Evolutionary conservation across 2,113 vertebrate species (phyloP), one percentile per base, ranked within the genome.

Genomic region (Hippocampus barbouri): DNA sequence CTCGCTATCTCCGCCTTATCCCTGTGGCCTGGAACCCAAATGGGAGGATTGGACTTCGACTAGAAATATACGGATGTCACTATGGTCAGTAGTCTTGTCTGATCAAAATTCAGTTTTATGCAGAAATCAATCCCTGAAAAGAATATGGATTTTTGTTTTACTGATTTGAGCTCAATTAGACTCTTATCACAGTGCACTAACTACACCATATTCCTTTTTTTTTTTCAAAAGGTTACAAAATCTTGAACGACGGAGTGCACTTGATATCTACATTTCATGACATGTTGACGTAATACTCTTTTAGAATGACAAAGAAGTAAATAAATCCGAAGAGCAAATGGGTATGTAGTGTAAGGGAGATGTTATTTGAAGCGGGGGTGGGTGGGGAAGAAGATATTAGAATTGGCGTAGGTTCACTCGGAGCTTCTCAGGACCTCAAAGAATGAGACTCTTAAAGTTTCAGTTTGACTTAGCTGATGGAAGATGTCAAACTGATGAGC

Each of bases 11-110:
- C 30, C 85, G 88, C 23, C 71, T 90, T 51, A 77, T 87, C 68
- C 89, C 89, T 7, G 82, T 89, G 59, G 84, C 86, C 80, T 90
- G 89, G 88, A 90, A 88, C 75, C 86, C 86, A 12, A 83, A 72
- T n/a, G 89, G 89, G 15, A 72, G 88, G 66, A 90, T 88, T 57
- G 89, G 89, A 72, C 85, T 90, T n/a, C 74, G 89, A 67, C 78
- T 90, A 71, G 89, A 90, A 76, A 86, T 85, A 25, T 90, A 89
- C 12, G 89, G 89, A 34, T 90, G 89, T 79, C 75, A 68, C 69
- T 89, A 90, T 21, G 87, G 89, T 90, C 78, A 83, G 87, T 67
- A 1, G 4, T 16, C 14, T 8, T 15, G n/a, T 2, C 15, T 20
- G 16, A 40, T 8, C 34, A 65, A 5, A 41, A 21, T 65, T 65